These are phyloP conservation scores for Etheostoma cragini DNA, from an alignment of 2,113 vertebrate genomes.

Conservation along the genomic window DNA sequence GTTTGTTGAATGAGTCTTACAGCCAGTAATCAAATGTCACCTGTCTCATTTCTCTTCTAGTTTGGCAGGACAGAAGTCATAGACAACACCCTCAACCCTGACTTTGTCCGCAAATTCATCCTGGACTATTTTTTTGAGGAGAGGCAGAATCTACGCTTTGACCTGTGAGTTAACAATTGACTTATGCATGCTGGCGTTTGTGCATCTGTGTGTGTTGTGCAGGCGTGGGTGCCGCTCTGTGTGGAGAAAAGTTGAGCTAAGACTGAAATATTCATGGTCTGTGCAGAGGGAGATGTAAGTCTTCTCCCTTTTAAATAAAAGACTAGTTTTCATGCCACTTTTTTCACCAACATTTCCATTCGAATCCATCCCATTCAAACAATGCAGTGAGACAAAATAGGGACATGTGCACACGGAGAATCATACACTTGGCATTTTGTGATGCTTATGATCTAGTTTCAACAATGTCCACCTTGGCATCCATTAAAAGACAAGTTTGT, in stretches of 20 bases:
- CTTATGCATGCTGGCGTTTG: slow-evolving; percentile 9
- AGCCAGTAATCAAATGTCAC: background rate
- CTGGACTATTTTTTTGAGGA: slow-evolving; percentile 99
- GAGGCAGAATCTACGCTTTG: slow-evolving; percentile 96
- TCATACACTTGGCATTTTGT: slow-evolving; percentile 3
- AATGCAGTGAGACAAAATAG: slow-evolving; percentile 37
- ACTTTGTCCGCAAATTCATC: slow-evolving; percentile 98
- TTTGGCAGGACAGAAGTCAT: slow-evolving; percentile 97
- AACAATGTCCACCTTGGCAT: background rate
- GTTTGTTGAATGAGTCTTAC: background rate
- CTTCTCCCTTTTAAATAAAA: slow-evolving; percentile 71
- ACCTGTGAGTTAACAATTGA: slow-evolving; percentile 89
- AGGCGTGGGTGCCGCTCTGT: slow-evolving; percentile 41
- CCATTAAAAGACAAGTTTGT: background rate
- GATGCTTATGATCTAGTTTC: background rate
- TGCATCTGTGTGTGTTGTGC: slow-evolving; percentile 11
- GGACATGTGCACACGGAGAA: slow-evolving; percentile 2
- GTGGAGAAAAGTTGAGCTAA: slow-evolving; percentile 44
- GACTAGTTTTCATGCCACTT: slow-evolving; percentile 50
- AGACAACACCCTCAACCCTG: slow-evolving; percentile 97
- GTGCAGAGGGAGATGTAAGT: slow-evolving; percentile 53
- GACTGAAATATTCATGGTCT: slow-evolving; percentile 76
- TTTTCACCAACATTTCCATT: slow-evolving; percentile 41
- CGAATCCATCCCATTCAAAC: slow-evolving; percentile 36
- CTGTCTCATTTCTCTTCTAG: slow-evolving; percentile 72